Evolutionary conservation across 2,888 invertebrate genomes (phyloP), one percentile per base, ranked within the genome.

Genomic region (Anthrax anthrax): DNA sequence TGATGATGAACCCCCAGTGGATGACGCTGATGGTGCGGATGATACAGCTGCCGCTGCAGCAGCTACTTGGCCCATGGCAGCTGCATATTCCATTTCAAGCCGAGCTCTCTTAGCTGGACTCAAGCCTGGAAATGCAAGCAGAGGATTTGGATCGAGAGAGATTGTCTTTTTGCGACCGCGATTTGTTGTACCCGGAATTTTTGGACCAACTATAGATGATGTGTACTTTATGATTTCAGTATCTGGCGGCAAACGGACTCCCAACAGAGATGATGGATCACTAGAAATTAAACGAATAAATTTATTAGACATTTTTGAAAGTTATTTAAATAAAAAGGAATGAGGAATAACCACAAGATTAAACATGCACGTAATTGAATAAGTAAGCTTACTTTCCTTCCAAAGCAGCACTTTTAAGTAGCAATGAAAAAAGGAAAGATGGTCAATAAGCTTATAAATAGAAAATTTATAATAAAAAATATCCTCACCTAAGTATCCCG

Each of bases 141-240:
- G 57, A 64, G 67, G 64, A 56, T 63, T 64, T 52, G 86, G 84
- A 70, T 88, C 87, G 57, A 88, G 68, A 1, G 87, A 88, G 62
- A 88, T 88, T 43, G 88, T 88, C 74, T 88, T 88, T 74, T 88
- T 88, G 49, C 88, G 75, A 48, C 88, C 88, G 43, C 87, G 75
- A 60, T 85, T 86, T 55, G 86, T 87, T 51, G 83, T 82, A 50
- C 88, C 86, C 14, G 85, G 83, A 53, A 84, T 76, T 76, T 88
- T 88, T 47, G 87, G 86, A 50, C 88, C 88, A 55, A 85, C 83
- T 59, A 88, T 78, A 49, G 86, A 86, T 54, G 87, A 87, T 54
- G 88, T 88, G 65, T 88, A 88, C 69, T 88, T 88, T 62, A 89
- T 88, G 54, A 88, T 88, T 71, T 89, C 88, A 40, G 88, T 89